Percentiles rank a stretch among this genome's conserved stretches.
These are phyloP conservation scores for Bos javanicus DNA, from an alignment of 2,113 vertebrate species.

Conservation along the genomic window DNA sequence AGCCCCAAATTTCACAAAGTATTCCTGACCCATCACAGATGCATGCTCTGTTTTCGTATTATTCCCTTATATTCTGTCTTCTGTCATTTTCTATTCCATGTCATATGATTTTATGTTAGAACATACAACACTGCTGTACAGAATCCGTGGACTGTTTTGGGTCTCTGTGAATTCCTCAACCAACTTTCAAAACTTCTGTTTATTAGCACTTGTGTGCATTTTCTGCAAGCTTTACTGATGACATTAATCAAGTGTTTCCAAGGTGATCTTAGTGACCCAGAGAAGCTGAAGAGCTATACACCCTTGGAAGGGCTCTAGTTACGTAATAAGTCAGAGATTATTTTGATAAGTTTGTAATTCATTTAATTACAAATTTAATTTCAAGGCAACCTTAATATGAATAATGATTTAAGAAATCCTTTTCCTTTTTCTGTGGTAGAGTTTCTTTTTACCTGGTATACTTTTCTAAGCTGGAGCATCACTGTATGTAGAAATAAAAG, in stretches of 20 bases:
- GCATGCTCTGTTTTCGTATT: not conserved
- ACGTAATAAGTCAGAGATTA: not conserved
- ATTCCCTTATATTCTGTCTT: not conserved
- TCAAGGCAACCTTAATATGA: not conserved
- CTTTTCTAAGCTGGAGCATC: not conserved
- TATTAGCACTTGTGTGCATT: not conserved
- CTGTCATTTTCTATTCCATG: not conserved
- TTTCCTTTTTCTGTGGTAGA: not conserved
- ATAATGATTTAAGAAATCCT: not conserved
- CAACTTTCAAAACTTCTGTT: not conserved
- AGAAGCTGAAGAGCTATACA: not conserved
- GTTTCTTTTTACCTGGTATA: not conserved
- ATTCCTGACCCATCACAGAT: not conserved
- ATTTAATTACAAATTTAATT: constrained; percentile 8
- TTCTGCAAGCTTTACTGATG: not conserved
- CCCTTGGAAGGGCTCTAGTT: not conserved
- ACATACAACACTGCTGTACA: not conserved
- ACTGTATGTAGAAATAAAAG: not conserved
- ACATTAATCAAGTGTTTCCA: not conserved
- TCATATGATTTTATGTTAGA: not conserved
- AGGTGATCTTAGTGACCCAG: not conserved
- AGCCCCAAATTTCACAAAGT: not conserved
- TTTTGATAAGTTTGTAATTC: not conserved
- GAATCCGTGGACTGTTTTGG: no score
- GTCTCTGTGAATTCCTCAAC: not conserved